Percentiles rank a stretch among this genome's conserved stretches.
phyloP scores from a whole-genome alignment of 2,113 vertebrate species.

The Dolichotis patagonum region DNA sequence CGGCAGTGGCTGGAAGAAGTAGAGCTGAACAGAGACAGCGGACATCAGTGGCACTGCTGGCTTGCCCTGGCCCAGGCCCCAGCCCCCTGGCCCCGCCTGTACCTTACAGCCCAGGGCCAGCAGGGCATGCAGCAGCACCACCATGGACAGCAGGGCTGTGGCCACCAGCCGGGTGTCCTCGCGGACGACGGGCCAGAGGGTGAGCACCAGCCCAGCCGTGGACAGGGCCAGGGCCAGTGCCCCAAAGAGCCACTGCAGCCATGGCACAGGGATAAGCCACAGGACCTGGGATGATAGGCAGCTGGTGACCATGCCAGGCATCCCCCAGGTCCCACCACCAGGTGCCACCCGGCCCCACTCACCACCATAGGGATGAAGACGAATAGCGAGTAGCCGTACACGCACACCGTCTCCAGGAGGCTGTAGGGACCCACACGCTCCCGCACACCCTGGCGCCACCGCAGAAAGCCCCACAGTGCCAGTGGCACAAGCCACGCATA shows the following conservation, averaged over 20 bases:
- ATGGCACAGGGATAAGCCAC: conserved; percentile 88
- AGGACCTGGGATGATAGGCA: conserved; percentile 84
- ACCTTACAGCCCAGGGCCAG: conserved; percentile 93
- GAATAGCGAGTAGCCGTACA: conserved; percentile 93
- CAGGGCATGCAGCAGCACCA: conserved; percentile 89
- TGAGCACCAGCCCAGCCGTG: conserved; percentile 88
- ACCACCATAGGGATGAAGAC: conserved; percentile 93
- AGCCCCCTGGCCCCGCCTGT: neutral
- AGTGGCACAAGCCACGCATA: conserved; percentile 92
- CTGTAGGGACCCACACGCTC: conserved; percentile 87
- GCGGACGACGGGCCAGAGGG: conserved; percentile 90
- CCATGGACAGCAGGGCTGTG: conserved; percentile 79
- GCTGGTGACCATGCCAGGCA: no score
- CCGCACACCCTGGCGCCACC: conserved; percentile 88
- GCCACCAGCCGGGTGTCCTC: conserved; percentile 88
- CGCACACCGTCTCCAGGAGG: conserved; percentile 92
- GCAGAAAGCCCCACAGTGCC: conserved; percentile 91
- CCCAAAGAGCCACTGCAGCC: conserved; percentile 91
- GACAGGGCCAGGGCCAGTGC: conserved; percentile 88
- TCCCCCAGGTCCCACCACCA: accelerated
- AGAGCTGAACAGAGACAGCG: conserved; percentile 54
- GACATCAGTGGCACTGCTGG: neutral
- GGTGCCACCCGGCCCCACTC: conserved; percentile 69
- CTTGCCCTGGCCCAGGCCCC: no score
- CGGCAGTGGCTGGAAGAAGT: conserved; percentile 79